Percentiles rank a stretch among this genome's conserved stretches.
These are phyloP conservation scores for Coturnix japonica DNA, from an alignment of 2,113 vertebrate genomes.

Conservation along the genomic window DNA sequence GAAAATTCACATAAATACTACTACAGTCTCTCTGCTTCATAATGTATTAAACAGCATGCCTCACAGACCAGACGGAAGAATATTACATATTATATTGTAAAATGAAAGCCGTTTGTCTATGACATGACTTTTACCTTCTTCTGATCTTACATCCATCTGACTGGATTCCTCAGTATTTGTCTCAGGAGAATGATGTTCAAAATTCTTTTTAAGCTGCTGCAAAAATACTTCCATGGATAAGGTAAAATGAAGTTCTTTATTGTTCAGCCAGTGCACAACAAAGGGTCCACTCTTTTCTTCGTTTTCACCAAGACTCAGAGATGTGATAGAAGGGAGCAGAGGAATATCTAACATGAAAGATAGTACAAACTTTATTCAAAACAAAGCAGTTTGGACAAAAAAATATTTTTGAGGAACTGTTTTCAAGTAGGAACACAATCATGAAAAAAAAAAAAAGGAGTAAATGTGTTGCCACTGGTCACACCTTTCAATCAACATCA, in stretches of 20 bases:
- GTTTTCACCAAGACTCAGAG: constrained; percentile 85
- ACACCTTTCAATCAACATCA: neutral
- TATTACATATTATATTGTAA: neutral
- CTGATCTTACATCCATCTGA: constrained; percentile 74
- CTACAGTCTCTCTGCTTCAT: neutral
- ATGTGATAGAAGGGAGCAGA: constrained; percentile 95
- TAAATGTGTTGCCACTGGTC: neutral
- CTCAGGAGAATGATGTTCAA: constrained; percentile 86
- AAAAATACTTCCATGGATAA: constrained; percentile 97
- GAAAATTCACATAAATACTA: neutral
- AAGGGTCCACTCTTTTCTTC: constrained; percentile 92
- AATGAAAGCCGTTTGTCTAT: neutral
- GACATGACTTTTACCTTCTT: constrained; percentile 82
- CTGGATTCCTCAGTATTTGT: constrained; percentile 74
- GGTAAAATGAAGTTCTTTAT: constrained; percentile 96
- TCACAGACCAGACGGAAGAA: neutral
- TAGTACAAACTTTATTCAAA: neutral
- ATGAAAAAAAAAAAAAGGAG: neutral
- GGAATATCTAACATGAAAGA: constrained; percentile 87
- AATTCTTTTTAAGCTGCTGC: constrained; percentile 87
- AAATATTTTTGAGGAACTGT: neutral
- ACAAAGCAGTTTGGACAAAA: neutral
- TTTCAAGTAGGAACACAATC: neutral
- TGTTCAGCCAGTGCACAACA: constrained; percentile 97
- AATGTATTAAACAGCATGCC: accelerated